These are phyloP conservation scores for Molossus alvarezi DNA, from an alignment of 2,797 vertebrate genomes.

Conservation along the genomic window DNA sequence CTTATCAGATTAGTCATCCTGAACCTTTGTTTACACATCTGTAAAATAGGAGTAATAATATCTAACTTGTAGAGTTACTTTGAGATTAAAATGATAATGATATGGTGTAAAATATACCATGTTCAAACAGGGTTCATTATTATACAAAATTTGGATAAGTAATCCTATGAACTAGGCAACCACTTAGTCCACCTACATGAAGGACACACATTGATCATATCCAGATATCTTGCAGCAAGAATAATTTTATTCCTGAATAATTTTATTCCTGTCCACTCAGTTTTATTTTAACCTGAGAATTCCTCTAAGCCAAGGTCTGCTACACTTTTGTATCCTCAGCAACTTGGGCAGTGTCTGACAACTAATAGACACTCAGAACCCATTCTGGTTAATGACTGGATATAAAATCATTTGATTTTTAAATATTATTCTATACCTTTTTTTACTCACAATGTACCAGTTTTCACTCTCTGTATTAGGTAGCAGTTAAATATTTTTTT, in stretches of 20 bases:
- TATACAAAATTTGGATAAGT: constrained; percentile 10
- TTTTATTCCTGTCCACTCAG: constrained; percentile 17
- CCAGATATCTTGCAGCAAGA: neutral
- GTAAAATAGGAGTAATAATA: constrained; percentile 43
- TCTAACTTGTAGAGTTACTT: constrained; percentile 46
- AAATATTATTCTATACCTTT: constrained; percentile 34
- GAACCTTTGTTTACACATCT: constrained; percentile 46
- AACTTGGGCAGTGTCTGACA: neutral
- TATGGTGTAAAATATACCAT: constrained; percentile 11
- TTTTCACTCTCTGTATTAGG: constrained; percentile 3
- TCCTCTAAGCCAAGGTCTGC: neutral
- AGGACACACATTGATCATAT: neutral
- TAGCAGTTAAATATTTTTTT: neutral
- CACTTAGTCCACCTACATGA: neutral
- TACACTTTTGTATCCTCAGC: neutral
- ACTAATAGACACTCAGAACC: constrained; percentile 20
- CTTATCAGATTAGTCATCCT: neutral
- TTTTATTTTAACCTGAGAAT: constrained; percentile 33
- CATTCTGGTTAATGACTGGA: constrained; percentile 12
- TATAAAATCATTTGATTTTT: constrained; percentile 18
- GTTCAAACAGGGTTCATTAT: neutral
- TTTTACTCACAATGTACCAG: neutral
- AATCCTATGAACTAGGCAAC: neutral
- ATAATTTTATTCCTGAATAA: constrained; percentile 56
- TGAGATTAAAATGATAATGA: constrained; percentile 55